Evolutionary conservation across 2,888 invertebrate species (phyloP).

Genomic region (Ceraclea dissimilis): DNA sequence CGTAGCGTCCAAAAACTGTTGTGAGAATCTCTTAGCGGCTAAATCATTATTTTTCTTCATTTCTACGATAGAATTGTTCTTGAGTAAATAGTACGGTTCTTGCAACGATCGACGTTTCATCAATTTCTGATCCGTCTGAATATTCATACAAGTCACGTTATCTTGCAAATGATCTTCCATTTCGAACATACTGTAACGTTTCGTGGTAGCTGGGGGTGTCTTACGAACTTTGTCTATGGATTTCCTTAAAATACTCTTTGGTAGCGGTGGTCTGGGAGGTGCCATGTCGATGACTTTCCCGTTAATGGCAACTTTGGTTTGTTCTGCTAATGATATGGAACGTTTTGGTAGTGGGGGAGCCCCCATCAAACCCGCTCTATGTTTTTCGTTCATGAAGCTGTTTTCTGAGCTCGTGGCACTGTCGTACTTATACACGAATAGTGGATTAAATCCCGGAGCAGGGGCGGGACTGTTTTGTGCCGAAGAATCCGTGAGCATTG

Average conservation of each 20-base stretch:
- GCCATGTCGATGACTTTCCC: conserved; percentile 46
- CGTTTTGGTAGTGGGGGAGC: conserved; percentile 59
- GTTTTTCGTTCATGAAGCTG: conserved; percentile 53
- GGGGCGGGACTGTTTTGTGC: conserved; percentile 62
- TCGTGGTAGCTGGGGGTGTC: conserved; percentile 44
- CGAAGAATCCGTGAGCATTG: conserved; percentile 68
- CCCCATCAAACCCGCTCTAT: conserved; percentile 36
- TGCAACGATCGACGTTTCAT: conserved; percentile 68
- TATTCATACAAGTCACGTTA: conserved; percentile 40
- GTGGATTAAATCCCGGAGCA: conserved; percentile 55
- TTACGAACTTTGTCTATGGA: conserved; percentile 50
- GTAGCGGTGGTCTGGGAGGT: conserved; percentile 65
- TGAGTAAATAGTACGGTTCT: conserved; percentile 60
- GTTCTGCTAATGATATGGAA: conserved; percentile 56
- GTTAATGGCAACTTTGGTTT: conserved; percentile 36
- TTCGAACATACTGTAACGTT: conserved; percentile 78
- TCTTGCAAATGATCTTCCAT: conserved; percentile 52
- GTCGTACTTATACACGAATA: conserved; percentile 78
- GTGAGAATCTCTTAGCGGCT: conserved; percentile 45
- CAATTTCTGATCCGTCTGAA: conserved; percentile 44
- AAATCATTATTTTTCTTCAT: conserved; percentile 46
- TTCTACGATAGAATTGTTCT: conserved; percentile 41
- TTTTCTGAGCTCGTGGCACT: conserved; percentile 67
- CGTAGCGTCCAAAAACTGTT: conserved; percentile 47
- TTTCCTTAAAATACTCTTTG: conserved; percentile 64